A percentile compares a stretch with the other conserved stretches of the same genome.
phyloP scores from a whole-genome alignment of 2,888 invertebrate genomes.

The Andrena fulva region DNA sequence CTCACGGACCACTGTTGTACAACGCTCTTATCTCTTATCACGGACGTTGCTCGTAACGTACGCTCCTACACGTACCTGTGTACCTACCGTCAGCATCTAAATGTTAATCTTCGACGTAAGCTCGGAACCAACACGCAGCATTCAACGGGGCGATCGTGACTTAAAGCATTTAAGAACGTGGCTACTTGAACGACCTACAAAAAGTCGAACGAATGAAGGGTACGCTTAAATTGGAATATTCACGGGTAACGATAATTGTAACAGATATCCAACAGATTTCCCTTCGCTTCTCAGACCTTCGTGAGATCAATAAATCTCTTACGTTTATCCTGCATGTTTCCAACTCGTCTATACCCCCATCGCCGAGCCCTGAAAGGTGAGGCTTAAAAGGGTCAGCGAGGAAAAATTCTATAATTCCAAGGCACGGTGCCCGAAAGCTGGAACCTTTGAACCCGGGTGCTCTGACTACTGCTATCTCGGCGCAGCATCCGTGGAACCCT shows the following conservation, averaged over 20 bases:
- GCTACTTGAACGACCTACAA: neutral
- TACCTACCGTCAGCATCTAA: slow-evolving; percentile 48
- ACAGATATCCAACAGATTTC: neutral
- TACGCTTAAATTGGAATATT: neutral
- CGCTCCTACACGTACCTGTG: slow-evolving; percentile 16
- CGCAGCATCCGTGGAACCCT: slow-evolving; percentile 65
- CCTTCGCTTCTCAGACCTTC: neutral
- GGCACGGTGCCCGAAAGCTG: slow-evolving; percentile 24
- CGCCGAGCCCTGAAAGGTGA: neutral
- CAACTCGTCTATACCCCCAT: neutral
- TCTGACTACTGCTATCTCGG: slow-evolving; percentile 58
- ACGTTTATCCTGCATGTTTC: neutral
- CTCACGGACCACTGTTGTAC: slow-evolving; percentile 46
- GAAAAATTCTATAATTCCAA: slow-evolving; percentile 22
- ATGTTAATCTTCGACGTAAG: slow-evolving; percentile 38
- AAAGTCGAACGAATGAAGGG: neutral
- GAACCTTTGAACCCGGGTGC: slow-evolving; percentile 46
- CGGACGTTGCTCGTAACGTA: slow-evolving; percentile 27
- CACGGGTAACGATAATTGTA: neutral
- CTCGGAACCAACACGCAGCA: slow-evolving; percentile 31
- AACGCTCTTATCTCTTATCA: slow-evolving; percentile 64
- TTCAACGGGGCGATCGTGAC: neutral
- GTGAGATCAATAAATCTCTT: neutral
- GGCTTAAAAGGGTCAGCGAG: neutral
- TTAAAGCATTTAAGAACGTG: neutral